A percentile compares a stretch with the other conserved stretches of the same genome.
Conservation (phyloP, 2,113 vertebrate genomes). For the Xerus inauris region DNA sequence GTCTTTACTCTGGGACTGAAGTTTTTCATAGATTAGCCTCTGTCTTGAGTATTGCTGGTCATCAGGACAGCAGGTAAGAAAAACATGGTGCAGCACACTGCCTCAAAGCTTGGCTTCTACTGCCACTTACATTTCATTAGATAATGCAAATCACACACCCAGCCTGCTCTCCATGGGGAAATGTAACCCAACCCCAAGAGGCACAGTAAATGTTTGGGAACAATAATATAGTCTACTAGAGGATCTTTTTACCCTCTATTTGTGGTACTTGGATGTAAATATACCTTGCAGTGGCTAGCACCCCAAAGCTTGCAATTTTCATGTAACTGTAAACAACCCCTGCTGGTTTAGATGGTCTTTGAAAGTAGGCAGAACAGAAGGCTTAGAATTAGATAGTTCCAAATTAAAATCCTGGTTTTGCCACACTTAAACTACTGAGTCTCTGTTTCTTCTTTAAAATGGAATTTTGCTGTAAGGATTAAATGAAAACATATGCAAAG, state of each 20-base stretch:
- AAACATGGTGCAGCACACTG: neutral
- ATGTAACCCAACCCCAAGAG: neutral
- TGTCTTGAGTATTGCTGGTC: neutral
- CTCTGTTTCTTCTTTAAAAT: constrained; percentile 50
- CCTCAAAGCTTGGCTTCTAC: neutral
- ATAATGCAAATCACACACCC: neutral
- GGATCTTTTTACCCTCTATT: neutral
- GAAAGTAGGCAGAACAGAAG: neutral
- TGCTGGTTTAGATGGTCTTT: neutral
- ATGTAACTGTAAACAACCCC: neutral
- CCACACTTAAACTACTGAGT: neutral
- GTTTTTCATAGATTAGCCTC: neutral
- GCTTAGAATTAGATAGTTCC: neutral
- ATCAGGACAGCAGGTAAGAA: neutral
- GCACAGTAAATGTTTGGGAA: neutral
- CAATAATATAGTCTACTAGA: neutral
- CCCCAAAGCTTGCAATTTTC: neutral
- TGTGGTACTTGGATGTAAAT: constrained; percentile 5
- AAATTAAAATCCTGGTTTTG: neutral
- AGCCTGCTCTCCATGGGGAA: neutral
- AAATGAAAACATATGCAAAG: constrained; percentile 13
- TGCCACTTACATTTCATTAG: neutral
- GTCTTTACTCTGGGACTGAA: neutral
- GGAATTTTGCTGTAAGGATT: constrained; percentile 26
- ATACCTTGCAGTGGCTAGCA: neutral